Evolutionary conservation across 2,888 invertebrate genomes (phyloP), one percentile per base, ranked within the genome.

Genomic region (Dasysyrphus albostriatus): DNA sequence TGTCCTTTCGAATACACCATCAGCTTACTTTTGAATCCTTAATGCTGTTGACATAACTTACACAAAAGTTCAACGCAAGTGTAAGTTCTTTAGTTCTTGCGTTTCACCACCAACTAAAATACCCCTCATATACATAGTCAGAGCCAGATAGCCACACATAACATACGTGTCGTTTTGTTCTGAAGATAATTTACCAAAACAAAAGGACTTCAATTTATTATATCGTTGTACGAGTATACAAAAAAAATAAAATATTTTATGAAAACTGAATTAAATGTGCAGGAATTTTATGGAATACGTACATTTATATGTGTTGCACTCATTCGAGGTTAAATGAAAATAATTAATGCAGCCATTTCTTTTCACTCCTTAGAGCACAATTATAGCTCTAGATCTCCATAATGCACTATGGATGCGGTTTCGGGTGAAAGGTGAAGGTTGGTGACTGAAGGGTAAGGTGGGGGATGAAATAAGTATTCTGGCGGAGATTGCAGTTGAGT

Each of bases 261-360:
- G 7, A 39, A 61, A 61, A 54, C 44, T 42, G 14, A 42, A 42
- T 42, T 42, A 44, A 44, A 32, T 42, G 14, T n/a, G 37, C 12
- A 56, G 10, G 73, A 58, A 74, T n/a, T 78, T 83, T 77, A 61
- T 74, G 78, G 74, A 59, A 16, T 34, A 7, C 7, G 34, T 1
- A 7, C 7, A 34, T 34, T 10, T 44, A n/a, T 73, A 51, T 37
- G 63, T 34, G 32, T 0, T 10, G 6, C 32, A 44, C 56, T 51
- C 16, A 67, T 72, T 80, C 76, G 76, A 76, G 80, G 84, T 81
- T 32, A 85, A 81, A 76, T 63, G 42, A 77, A 79, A 77, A 85
- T 85, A 85, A 81, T 85, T 77, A 85, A 85, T 81, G 74, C 74
- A 37, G 61, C 49, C 80, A 77, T 69, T 84, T 76, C 76, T 76